These are phyloP conservation scores for Octonoba sinensis DNA, from an alignment of 2,888 invertebrate species.

Conservation along the genomic window DNA sequence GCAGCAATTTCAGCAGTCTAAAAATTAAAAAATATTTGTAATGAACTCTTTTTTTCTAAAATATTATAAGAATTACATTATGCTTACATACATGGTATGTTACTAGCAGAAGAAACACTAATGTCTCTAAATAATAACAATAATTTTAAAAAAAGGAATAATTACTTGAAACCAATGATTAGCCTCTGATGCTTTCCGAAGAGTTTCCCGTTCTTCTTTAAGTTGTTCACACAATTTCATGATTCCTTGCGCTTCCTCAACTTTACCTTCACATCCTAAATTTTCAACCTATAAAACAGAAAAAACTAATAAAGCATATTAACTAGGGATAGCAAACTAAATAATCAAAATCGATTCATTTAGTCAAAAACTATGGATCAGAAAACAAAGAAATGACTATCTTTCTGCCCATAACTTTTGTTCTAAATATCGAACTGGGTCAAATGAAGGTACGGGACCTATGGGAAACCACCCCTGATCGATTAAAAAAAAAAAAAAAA, in stretches of 20 bases:
- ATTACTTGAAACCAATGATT: slow-evolving; percentile 76
- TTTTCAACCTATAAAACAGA: slow-evolving; percentile 78
- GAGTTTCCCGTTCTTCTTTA: slow-evolving; percentile 81
- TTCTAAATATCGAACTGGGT: too few species aligned
- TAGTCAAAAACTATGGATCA: too few species aligned
- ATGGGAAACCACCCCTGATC: too few species aligned
- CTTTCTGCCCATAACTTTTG: too few species aligned
- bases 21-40: neutral
- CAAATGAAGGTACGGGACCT: too few species aligned
- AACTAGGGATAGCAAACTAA: too few species aligned
- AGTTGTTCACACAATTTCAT: slow-evolving; percentile 96
- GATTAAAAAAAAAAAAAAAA: too few species aligned
- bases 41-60: neutral
- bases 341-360: too few species aligned
- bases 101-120: neutral
- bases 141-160: neutral
- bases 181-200: slow-evolving; percentile 81
- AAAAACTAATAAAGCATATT: neutral
- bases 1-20: slow-evolving; percentile 86
- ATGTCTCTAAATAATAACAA: neutral
- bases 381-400: too few species aligned
- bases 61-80: neutral
- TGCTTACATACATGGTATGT: neutral
- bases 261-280: slow-evolving; percentile 94
- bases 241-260: slow-evolving; percentile 96